A percentile compares a stretch with the other conserved stretches of the same genome.
phyloP scores from a whole-genome alignment of 1,140 invertebrate species.

The Chlorops oryzae region DNA sequence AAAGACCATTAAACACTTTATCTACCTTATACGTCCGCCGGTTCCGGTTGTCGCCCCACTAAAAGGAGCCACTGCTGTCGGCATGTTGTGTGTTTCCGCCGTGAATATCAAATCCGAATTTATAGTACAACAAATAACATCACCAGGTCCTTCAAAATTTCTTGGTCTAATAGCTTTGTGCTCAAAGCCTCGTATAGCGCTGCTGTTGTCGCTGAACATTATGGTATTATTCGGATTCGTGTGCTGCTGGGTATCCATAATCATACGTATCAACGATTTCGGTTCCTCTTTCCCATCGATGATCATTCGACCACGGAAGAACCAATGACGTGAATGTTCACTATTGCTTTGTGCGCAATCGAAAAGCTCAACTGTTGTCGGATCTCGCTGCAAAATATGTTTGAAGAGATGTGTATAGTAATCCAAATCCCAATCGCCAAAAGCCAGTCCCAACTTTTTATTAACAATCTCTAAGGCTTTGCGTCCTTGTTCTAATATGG shows the following conservation, averaged over 20 bases:
- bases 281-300: slow-evolving; percentile 73
- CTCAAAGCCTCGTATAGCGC: slow-evolving; percentile 82
- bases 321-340: slow-evolving; percentile 90
- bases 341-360: slow-evolving; percentile 98
- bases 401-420: slow-evolving; percentile 80
- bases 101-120: slow-evolving; percentile 95
- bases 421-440: slow-evolving; percentile 81
- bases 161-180: slow-evolving; percentile 61
- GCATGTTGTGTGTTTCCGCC: slow-evolving; percentile 98
- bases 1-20: not conserved
- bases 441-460: slow-evolving; percentile 71
- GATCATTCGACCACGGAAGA: slow-evolving; percentile 84
- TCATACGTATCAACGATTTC: slow-evolving; percentile 85
- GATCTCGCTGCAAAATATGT: slow-evolving; percentile 80
- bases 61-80: slow-evolving; percentile 87
- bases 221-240: slow-evolving; percentile 94
- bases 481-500: slow-evolving; percentile 69
- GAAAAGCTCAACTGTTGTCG: slow-evolving; percentile 96
- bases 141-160: slow-evolving; percentile 57
- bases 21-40: slow-evolving; percentile 71
- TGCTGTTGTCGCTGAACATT: slow-evolving; percentile 96
- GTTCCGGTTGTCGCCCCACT: slow-evolving; percentile 96
- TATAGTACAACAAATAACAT: slow-evolving; percentile 53
- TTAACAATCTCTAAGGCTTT: slow-evolving; percentile 78
- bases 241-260: slow-evolving; percentile 78